Evolutionary conservation across 2,797 vertebrate genomes (phyloP), one percentile per base, ranked within the genome.

Genomic region (Ptychobarbus kaznakovi): DNA sequence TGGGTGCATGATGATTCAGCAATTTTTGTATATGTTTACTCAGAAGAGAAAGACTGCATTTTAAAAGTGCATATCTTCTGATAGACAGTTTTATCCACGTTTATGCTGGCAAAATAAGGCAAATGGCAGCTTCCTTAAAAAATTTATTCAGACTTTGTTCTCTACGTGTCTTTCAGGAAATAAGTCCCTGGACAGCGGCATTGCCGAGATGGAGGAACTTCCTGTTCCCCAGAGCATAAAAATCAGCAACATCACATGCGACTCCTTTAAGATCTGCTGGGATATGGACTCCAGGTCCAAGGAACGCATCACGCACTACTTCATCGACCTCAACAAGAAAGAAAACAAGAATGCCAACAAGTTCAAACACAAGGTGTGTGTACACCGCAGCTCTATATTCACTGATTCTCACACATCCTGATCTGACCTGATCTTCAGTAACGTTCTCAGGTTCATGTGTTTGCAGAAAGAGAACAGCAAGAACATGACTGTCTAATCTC

Each of bases 271-370:
- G 95, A 99, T 99, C 94, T 98, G 95, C 86, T 99, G 98, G 98
- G 98, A 99, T 77, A 99, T 97, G 97, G 98, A 99, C 93, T 90
- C 97, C 0, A 97, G 97, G 89, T 96, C 95, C 91, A 99, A 98
- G 94, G 98, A 99, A 84, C 97, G 97, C 88, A 99, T 99, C 92
- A 99, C 98, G 51, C 98, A 99, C 91, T 99, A 99, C 93, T 99
- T 99, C 93, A 99, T 99, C 56, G 98, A 99, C 92, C 96, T 99
- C 89, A 99, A 99, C 94, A 99, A 99, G 94, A 99, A 99, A 93
- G 98, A 99, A 93, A 99, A 99, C 94, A 99, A 99, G 94, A 99
- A 99, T 92, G 99, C 98, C 77, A 99, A 99, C 94, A 99, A 99
- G 94, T 99, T 99, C 95, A 99, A 99, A 92, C 98, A 99, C 92